A percentile compares a stretch with the other conserved stretches of the same genome.
Conservation (phyloP, 2,888 invertebrate genomes). For the Quadroppia sp. region DNA sequence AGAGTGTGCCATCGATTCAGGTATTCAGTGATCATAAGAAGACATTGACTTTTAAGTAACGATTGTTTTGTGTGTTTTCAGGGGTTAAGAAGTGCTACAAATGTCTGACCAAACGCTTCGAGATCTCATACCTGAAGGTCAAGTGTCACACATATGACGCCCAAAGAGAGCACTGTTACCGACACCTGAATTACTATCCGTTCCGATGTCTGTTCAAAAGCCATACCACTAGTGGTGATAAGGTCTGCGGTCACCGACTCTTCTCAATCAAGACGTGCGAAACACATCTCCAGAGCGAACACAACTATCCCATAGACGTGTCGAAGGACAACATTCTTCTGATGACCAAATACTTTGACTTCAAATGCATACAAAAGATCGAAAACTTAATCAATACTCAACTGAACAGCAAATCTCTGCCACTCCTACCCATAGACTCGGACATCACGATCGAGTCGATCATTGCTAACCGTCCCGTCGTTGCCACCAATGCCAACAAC, state of each 20-base stretch:
- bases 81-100: neutral
- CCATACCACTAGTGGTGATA: neutral
- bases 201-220: neutral
- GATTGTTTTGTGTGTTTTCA: neutral
- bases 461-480: no score
- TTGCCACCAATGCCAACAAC: no score
- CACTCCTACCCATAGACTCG: no score
- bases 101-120: neutral
- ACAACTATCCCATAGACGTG: neutral
- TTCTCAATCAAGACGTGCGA: neutral
- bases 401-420: neutral
- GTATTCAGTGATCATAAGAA: neutral
- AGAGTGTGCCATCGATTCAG: neutral
- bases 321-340: neutral
- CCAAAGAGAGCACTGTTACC: neutral
- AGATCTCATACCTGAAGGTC: neutral
- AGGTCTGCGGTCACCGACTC: no score
- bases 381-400: neutral
- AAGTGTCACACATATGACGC: neutral
- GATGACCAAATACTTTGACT: neutral
- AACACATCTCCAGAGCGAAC: neutral
- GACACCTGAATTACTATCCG: constrained; percentile 13
- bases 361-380: neutral
- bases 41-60: no score
- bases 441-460: no score